Evolutionary conservation across 2,888 invertebrate genomes (phyloP), one percentile per base, ranked within the genome.

Genomic region (Spodoptera littoralis): DNA sequence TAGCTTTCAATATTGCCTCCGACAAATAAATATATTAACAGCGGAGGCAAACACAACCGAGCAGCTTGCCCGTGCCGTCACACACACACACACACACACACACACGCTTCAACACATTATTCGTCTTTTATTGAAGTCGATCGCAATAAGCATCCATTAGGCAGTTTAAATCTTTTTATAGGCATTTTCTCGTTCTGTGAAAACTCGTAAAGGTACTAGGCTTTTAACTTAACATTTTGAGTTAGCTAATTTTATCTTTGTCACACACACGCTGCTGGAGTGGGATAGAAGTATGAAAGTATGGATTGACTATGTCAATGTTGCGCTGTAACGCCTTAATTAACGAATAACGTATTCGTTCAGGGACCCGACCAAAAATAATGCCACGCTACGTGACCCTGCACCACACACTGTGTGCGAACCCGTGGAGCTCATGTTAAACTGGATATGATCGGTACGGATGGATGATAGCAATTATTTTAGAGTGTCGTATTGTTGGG

Each of bases 151-250:
- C 45, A 54, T 58, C 56, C 70, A 61, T 55, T 70, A 61, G 11
- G 9, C 5, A 22, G 54, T 55, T 50, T 43, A 58, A 75, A 55
- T 62, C n/a, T 64, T 54, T 44, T 43, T 44, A 61, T 55, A 63
- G 54, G 49, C 43, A 53, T 71, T 70, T 54, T 63, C 60, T 52
- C 46, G 57, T 65, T 45, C 42, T 51, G 58, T 52, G n/a, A 65
- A 62, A 66, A 67, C 62, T 61, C 43, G 54, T 18, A 55, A 56
- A 49, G 36, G 27, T 44, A 49, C 27, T 45, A 27, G 4, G 6
- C 11, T 2, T 30, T 59, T 48, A 12, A 13, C 18, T 66, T 59
- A 4, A 36, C 6, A 49, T 22, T 42, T 52, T 3, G 27, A 27
- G 6, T 11, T 11, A 11, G 11, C 41, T 30, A 41, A 27, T 41